A percentile compares a stretch with the other conserved stretches of the same genome.
Evolutionary conservation across 2,113 vertebrate genomes (phyloP).

Genomic region (Pontoporia blainvillei): DNA sequence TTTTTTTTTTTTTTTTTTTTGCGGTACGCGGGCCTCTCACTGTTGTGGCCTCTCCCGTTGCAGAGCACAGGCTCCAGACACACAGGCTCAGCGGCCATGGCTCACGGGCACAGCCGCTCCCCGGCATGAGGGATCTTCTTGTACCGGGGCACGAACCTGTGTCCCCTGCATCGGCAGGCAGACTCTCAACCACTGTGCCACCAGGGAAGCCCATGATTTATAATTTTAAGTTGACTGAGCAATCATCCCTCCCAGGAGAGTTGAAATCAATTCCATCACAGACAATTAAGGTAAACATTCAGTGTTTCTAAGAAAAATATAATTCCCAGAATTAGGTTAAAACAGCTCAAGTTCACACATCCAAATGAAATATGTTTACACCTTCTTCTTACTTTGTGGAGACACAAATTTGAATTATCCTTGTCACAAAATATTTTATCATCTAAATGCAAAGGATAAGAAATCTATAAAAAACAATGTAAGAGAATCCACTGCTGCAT

Average conservation of each 20-base stretch:
- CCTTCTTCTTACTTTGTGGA: not conserved
- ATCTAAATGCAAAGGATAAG: constrained; percentile 15
- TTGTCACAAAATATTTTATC: constrained; percentile 30
- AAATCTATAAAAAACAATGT: constrained; percentile 26
- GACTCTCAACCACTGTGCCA: no score
- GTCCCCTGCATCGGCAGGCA: no score
- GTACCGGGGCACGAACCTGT: rapidly evolving
- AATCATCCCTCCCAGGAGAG: not conserved
- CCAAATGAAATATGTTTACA: not conserved
- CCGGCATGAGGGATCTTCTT: no score
- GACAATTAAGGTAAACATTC: constrained; percentile 53
- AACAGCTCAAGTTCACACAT: constrained; percentile 9
- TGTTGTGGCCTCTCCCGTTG: no score
- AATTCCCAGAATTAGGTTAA: constrained; percentile 16
- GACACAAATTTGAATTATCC: constrained; percentile 27
- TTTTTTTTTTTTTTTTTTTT: no score
- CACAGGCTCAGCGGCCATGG: no score
- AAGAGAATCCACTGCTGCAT: not conserved
- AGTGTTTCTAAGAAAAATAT: constrained; percentile 40
- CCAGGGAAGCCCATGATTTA: not conserved
- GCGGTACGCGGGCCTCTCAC: no score
- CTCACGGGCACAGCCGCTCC: rapidly evolving
- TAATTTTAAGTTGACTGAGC: constrained; percentile 39
- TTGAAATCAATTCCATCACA: constrained; percentile 52
- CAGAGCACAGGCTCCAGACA: rapidly evolving